phyloP scores from a whole-genome alignment of 2,797 vertebrate genomes.

The Arrhamphus sclerolepis region DNA sequence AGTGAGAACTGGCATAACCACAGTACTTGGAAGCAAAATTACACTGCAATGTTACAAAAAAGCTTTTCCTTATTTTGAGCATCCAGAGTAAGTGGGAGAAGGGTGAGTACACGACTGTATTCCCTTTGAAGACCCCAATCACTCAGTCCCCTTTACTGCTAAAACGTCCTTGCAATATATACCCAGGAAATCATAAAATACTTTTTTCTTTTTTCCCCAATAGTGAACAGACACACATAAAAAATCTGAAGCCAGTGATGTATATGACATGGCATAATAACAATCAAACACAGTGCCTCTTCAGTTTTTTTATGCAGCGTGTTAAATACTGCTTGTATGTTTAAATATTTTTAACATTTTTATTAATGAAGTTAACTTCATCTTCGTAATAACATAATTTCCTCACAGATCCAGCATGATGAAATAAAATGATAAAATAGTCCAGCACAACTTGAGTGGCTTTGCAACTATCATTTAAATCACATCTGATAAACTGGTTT shows the following conservation, averaged over 20 bases:
- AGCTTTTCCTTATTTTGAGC: slow-evolving; percentile 16
- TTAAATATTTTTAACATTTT: slow-evolving; percentile 15
- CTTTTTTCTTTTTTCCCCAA: not conserved
- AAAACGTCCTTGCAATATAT: slow-evolving; percentile 22
- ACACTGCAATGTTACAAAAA: slow-evolving; percentile 13
- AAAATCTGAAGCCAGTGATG: slow-evolving; percentile 15
- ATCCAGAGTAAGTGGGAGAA: slow-evolving; percentile 6
- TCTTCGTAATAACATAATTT: slow-evolving; percentile 14
- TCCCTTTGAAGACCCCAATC: slow-evolving; percentile 5
- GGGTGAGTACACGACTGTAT: not conserved
- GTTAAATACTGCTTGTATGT: not conserved
- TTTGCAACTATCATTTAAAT: too few species aligned
- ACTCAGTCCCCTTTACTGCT: slow-evolving; percentile 13
- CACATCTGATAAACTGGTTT: too few species aligned
- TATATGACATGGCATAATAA: slow-evolving; percentile 9
- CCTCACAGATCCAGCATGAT: not conserved
- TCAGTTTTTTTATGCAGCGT: slow-evolving; percentile 11
- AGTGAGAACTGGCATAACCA: slow-evolving; percentile 38
- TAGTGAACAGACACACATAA: not conserved
- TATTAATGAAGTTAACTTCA: slow-evolving; percentile 11
- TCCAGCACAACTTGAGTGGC: too few species aligned
- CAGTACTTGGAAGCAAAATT: slow-evolving; percentile 50
- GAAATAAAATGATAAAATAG: too few species aligned
- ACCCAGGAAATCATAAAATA: slow-evolving; percentile 5
- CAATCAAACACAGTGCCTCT: not conserved